Base-by-base conservation (phyloP, 2,888 invertebrate genomes). In the Toxonevra muliebris region DNA sequence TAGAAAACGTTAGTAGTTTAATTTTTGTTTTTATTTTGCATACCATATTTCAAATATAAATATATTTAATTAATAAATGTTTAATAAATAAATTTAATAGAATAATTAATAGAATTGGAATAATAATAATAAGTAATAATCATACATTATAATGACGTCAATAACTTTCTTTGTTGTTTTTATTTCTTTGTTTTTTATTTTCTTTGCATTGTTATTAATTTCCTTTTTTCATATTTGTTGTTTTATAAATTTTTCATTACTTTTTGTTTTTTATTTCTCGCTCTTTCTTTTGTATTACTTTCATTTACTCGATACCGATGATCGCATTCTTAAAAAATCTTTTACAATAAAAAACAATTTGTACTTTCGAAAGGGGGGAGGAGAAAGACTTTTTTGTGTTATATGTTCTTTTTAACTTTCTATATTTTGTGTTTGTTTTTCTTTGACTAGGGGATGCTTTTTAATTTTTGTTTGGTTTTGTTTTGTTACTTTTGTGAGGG, bases 341-440 rank as follows among this genome's bases (percentile, higher is more conserved):
- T 76, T 79, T 77, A 78, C 77, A 82, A 82, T 82, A 78, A 82
- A 84, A 79, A 84, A 84, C 84, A 84, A 84, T 84, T 84, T 84
- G 84, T 84, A 84, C 84, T 84, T 81, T 84, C 84, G 84, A 84
- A 84, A 84, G 80, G 82, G 83, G 83, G 82, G 82, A 81, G 82
- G 83, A 81, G 82, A 80, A 79, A 79, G 78, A 79, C n/a, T 77
- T 76, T 74, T 75, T 78, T 73, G 73, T 74, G 73, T 71, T 75
- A 69, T 75, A 70, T 66, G 68, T 73, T 71, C 70, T 69, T 70
- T 72, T 75, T 74, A 63, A 68, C 68, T 73, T 71, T 71, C 71
- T 69, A 63, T 68, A 60, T 68, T 54, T 73, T 73, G 62, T 69
- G 65, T 69, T 71, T 67, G 66, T 70, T 75, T 71, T 69, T 70